Base-by-base conservation (phyloP, 2,113 vertebrate genomes). In the Oenanthe oenanthe region DNA sequence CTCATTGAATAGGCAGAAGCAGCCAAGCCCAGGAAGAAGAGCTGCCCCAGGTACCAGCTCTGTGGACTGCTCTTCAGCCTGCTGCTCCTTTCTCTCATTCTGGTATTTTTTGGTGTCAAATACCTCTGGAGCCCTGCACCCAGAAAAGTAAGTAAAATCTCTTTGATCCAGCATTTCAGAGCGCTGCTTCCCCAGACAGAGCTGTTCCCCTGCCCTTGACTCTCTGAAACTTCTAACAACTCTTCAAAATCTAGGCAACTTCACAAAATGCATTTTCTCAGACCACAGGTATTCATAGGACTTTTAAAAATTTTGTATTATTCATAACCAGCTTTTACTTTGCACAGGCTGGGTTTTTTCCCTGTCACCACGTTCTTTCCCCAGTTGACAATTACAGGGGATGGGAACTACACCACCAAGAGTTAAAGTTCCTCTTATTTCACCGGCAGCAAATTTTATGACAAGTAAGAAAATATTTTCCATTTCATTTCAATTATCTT, bases 401-500 rank as follows among this genome's bases (percentile, higher is more conserved):
- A 94, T 6, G 78, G 92, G 88, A 92, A 66, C 77, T 93, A 89
- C 1, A 9, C 93, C 95, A 85, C 14, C 17, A 98, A 93, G 94
- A 97, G 93, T 98, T 98, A 97, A 97, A 68, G 94, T 79, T 96
- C 79, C 93, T 95, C 88, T 54, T 90, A 24, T 86, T 84, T 85
- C 95, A 91, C 73, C 78, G 8, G 89, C 95, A 97, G 86, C 77
- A 97, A 96, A 94, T 94, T 96, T 98, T 95, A 97, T 96, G 96
- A 92, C 91, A 86, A 96, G 93, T 88, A 97, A 96, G 96, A 91
- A 97, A 97, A 94, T 96, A 90, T 75, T 97, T 98, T 97, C 96
- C 97, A 96, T 97, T 97, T 96, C 95, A 96, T 98, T 98, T 98
- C 94, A 96, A 98, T 98, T 97, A 96, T 97, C 96, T 97, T 95